Evolutionary conservation across 2,797 vertebrate genomes (phyloP).

Genomic region (Sus cebifrons): DNA sequence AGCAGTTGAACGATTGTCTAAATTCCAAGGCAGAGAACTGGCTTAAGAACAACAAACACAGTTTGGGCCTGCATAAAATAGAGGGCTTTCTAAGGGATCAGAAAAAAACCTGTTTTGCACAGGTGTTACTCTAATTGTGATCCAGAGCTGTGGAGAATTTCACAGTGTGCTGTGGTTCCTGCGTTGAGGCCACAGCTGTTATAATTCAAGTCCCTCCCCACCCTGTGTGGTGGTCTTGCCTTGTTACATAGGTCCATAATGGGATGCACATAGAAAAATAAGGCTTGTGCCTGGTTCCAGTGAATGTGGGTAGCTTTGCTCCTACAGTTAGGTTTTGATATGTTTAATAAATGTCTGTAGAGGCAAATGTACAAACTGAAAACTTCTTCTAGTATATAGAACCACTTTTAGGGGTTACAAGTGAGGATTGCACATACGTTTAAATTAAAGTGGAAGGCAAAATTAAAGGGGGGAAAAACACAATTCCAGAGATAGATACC

Average conservation of each 20-base stretch:
- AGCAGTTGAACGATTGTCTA: slow-evolving; percentile 82
- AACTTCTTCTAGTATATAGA: not conserved
- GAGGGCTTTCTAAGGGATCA: slow-evolving; percentile 90
- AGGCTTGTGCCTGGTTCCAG: not conserved
- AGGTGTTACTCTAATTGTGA: slow-evolving; percentile 90
- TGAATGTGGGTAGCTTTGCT: not conserved
- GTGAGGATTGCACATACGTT: slow-evolving; percentile 5
- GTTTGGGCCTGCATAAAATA: slow-evolving; percentile 85
- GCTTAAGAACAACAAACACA: slow-evolving; percentile 86
- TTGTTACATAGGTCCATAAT: slow-evolving; percentile 80
- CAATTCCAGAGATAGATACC: not conserved
- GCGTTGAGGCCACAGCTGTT: slow-evolving; percentile 90
- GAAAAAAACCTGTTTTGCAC: slow-evolving; percentile 89
- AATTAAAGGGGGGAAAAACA: not conserved
- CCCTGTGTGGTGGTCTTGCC: slow-evolving; percentile 80
- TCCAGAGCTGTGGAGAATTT: slow-evolving; percentile 88
- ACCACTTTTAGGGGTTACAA: not conserved
- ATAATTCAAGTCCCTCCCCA: slow-evolving; percentile 74
- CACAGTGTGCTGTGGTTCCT: slow-evolving; percentile 82
- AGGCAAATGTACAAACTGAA: slow-evolving; percentile 28
- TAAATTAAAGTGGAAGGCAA: slow-evolving; percentile 33
- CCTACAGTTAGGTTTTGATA: slow-evolving; percentile 15
- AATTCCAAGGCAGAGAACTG: slow-evolving; percentile 82
- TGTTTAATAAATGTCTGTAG: slow-evolving; percentile 34
- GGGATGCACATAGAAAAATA: slow-evolving; percentile 80